A percentile compares a stretch with the other conserved stretches of the same genome.
phyloP scores from a whole-genome alignment of 2,113 vertebrate genomes.

The Ptilorrhoa leucosticta region DNA sequence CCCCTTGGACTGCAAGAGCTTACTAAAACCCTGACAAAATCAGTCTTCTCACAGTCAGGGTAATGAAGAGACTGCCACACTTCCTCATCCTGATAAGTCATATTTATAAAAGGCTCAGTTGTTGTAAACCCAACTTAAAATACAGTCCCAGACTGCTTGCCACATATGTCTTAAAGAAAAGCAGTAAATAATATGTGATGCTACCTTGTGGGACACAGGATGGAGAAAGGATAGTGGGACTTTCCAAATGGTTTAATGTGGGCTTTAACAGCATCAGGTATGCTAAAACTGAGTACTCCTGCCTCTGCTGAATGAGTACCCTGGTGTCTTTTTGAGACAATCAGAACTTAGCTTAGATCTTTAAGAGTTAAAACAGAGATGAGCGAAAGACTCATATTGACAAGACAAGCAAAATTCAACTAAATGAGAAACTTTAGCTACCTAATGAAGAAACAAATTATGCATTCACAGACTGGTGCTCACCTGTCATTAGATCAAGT shows the following conservation, averaged over 20 bases:
- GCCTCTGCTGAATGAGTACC: not conserved
- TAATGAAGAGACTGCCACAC: not conserved
- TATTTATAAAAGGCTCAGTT: not conserved
- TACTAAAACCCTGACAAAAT: not conserved
- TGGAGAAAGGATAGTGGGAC: rapidly evolving
- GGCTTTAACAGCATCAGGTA: not conserved
- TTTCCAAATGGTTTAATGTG: not conserved
- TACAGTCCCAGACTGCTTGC: not conserved
- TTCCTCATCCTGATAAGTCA: not conserved
- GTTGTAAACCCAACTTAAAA: not conserved
- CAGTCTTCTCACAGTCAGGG: not conserved
- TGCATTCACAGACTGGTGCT: not conserved
- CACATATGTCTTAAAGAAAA: not conserved
- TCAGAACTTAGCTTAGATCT: not conserved
- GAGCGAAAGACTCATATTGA: not conserved
- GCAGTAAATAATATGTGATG: not conserved
- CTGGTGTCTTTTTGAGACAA: not conserved
- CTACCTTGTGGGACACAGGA: too few relatives aligned
- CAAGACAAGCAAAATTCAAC: not conserved
- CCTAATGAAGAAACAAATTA: not conserved
- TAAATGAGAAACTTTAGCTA: not conserved
- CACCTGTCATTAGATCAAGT: not conserved
- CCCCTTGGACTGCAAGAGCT: not conserved
- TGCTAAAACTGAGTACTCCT: not conserved
- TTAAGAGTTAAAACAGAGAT: not conserved